A percentile compares a stretch with the other conserved stretches of the same genome.
Evolutionary conservation across 2,113 vertebrate species (phyloP).

Genomic region (Hippocampus zosterae): DNA sequence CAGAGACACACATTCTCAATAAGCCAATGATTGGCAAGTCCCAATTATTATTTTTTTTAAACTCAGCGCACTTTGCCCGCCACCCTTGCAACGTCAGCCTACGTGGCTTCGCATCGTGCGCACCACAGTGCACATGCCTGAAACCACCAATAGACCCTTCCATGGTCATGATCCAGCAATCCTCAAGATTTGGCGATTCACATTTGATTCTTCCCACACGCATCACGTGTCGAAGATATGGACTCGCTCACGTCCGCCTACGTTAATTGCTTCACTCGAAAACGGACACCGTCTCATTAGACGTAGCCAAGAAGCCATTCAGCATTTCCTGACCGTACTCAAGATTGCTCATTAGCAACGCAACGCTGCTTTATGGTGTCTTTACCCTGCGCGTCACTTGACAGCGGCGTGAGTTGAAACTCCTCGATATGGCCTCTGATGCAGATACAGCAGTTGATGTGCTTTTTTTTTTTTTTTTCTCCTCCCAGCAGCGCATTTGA

Average conservation of each 20-base stretch:
- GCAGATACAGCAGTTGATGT: neutral
- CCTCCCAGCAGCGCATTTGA: slow-evolving; percentile 25
- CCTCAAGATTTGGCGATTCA: neutral
- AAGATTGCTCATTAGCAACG: slow-evolving; percentile 16
- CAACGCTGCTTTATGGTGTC: neutral
- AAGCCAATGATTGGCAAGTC: too few relatives aligned
- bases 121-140: too few relatives aligned
- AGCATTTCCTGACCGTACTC: slow-evolving; percentile 15
- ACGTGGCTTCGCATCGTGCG: too few relatives aligned
- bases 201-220: neutral
- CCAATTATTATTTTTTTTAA: too few relatives aligned
- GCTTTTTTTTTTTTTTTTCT: slow-evolving; percentile 1
- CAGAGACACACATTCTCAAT: too few relatives aligned
- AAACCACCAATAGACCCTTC: too few relatives aligned
- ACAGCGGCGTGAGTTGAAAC: neutral
- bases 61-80: too few relatives aligned
- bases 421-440: neutral
- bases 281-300: slow-evolving; percentile 8
- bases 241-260: neutral
- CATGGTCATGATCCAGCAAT: neutral
- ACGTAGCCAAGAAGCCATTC: slow-evolving; percentile 2
- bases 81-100: too few relatives aligned
- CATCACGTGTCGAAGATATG: neutral
- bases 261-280: slow-evolving; percentile 14
- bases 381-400: neutral